Evolutionary conservation across 2,797 vertebrate genomes (phyloP).

Genomic region (Melanogrammus aeglefinus): DNA sequence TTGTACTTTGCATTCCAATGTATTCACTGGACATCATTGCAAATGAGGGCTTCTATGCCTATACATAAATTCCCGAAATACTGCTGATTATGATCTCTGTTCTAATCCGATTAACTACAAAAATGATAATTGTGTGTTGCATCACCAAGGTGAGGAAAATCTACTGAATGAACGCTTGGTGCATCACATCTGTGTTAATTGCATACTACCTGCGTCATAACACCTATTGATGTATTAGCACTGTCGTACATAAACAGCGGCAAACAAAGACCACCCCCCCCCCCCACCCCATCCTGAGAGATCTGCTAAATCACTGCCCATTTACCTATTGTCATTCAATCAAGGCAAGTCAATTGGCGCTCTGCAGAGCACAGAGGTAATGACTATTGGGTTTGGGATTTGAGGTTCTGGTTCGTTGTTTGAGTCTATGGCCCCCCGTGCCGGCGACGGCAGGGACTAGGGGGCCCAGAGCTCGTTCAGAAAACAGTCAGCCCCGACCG

Average conservation of each 20-base stretch:
- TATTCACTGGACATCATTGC: too few species aligned
- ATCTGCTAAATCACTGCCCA: neutral
- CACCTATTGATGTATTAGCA: neutral
- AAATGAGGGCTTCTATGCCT: neutral
- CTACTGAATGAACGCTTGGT: neutral
- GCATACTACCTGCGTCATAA: neutral
- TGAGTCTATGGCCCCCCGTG: slow-evolving; percentile 41
- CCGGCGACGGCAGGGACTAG: slow-evolving; percentile 51
- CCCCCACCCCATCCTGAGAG: neutral
- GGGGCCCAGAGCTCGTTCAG: slow-evolving; percentile 39
- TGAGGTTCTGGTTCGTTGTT: slow-evolving; percentile 57
- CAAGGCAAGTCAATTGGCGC: slow-evolving; percentile 65
- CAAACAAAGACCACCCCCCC: neutral
- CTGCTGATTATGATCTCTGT: neutral
- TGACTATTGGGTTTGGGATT: slow-evolving; percentile 69
- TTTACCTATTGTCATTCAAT: neutral
- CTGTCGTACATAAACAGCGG: neutral
- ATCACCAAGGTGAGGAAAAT: neutral
- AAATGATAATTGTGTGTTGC: neutral
- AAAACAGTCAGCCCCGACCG: slow-evolving; percentile 49
- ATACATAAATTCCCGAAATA: neutral
- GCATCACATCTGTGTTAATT: neutral
- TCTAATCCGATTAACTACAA: neutral
- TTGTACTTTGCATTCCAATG: too few species aligned
- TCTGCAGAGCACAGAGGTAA: slow-evolving; percentile 52